Conservation (phyloP, 2,113 vertebrate species). For the Pleuronectes platessa region DNA sequence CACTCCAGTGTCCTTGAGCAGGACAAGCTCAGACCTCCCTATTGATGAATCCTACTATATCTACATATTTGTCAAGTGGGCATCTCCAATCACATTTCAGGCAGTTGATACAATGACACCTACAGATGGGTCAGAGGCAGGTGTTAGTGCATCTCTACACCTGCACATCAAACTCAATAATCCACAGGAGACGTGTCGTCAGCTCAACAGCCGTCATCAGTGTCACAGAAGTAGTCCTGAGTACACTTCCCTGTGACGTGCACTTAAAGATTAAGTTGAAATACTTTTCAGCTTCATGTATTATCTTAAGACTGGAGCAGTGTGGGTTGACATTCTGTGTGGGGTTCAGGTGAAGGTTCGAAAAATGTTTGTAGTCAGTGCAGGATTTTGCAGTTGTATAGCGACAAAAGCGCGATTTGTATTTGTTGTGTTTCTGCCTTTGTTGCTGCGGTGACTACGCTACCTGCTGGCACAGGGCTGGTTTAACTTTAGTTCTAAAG, state of each 20-base stretch:
- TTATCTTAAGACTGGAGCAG: not conserved
- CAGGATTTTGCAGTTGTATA: not conserved
- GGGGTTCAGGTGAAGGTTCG: not conserved
- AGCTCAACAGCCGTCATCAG: constrained; percentile 2
- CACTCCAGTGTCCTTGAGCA: not conserved
- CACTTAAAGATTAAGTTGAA: not conserved
- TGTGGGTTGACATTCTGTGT: not conserved
- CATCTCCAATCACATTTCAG: constrained; percentile 3
- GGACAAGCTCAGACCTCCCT: not conserved
- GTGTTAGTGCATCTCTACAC: not conserved
- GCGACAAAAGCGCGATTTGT: not conserved
- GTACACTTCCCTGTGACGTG: not conserved
- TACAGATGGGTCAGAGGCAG: not conserved
- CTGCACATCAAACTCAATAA: constrained; percentile 1
- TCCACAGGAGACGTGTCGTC: constrained; percentile 2
- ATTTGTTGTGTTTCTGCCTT: not conserved
- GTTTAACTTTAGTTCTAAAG: constrained; percentile 16
- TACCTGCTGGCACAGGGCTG: constrained; percentile 11
- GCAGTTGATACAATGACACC: not conserved
- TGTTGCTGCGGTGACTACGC: not conserved
- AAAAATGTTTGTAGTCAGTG: not conserved
- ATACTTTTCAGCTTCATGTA: not conserved
- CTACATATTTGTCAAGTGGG: not conserved
- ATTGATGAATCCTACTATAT: not conserved
- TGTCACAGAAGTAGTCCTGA: not conserved